Evolutionary conservation across 1,140 invertebrate species (phyloP).

Genomic region (Hylaeus anthracinus): DNA sequence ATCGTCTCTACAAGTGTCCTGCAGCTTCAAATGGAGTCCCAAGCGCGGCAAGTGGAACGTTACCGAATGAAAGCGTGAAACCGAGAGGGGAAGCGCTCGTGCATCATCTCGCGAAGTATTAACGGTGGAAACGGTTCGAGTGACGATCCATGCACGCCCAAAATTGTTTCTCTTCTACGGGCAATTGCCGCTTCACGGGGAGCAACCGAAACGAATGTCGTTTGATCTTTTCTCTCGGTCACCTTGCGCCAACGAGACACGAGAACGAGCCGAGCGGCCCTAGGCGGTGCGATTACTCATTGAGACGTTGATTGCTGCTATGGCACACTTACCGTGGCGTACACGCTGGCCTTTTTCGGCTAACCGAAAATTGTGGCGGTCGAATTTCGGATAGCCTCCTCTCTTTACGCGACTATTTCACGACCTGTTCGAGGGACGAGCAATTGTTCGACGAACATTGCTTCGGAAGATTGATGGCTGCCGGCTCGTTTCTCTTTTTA

Average conservation of each 20-base stretch:
- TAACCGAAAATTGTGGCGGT: background rate
- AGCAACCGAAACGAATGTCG: conserved; percentile 44
- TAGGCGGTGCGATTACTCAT: conserved; percentile 55
- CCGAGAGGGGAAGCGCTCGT: background rate
- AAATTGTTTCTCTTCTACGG: conserved; percentile 35
- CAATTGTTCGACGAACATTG: background rate
- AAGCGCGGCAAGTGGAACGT: background rate
- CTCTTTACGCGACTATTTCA: background rate
- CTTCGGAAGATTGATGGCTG: background rate
- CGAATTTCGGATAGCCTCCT: conserved; percentile 34
- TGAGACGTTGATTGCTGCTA: conserved; percentile 59
- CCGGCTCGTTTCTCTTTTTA: background rate
- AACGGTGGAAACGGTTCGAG: conserved; percentile 1
- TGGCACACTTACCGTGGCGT: conserved; percentile 42
- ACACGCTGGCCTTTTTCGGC: conserved; percentile 4
- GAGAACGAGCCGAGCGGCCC: conserved; percentile 37
- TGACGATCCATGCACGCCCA: background rate
- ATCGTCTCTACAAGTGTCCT: too few species aligned
- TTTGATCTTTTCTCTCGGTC: conserved; percentile 14
- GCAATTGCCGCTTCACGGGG: background rate
- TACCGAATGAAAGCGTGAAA: background rate
- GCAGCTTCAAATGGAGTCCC: too few species aligned
- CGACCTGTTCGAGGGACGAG: background rate
- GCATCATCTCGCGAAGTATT: background rate
- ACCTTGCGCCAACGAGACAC: conserved; percentile 20